A percentile compares a stretch with the other conserved stretches of the same genome.
These are phyloP conservation scores for Sebastes cheni DNA, from an alignment of 2,797 vertebrate genomes.

Conservation along the genomic window DNA sequence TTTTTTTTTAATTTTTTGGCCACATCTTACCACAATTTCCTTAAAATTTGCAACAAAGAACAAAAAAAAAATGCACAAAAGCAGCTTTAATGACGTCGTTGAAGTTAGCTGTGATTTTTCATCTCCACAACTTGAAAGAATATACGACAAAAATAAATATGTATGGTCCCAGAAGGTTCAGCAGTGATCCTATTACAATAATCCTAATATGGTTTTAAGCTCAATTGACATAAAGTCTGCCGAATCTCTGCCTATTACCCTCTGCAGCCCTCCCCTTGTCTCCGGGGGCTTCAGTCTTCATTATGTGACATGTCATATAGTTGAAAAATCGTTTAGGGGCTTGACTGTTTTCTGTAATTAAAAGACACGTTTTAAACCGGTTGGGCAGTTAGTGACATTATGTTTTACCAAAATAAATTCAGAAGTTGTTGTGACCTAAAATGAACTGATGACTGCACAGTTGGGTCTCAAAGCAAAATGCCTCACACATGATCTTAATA, in stretches of 20 bases:
- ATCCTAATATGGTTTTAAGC: conserved; percentile 53
- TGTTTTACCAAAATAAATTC: neutral
- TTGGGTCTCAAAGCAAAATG: conserved; percentile 13
- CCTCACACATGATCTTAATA: conserved; percentile 30
- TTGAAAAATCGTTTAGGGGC: conserved; percentile 11
- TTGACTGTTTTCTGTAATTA: conserved; percentile 15
- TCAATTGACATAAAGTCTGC: conserved; percentile 49
- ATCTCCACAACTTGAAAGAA: conserved; percentile 24
- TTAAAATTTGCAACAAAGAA: neutral
- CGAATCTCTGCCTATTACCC: conserved; percentile 36
- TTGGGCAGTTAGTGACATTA: neutral
- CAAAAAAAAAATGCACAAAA: neutral
- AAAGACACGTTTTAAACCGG: conserved; percentile 15
- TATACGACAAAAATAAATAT: conserved; percentile 23
- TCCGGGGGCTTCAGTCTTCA: conserved; percentile 26
- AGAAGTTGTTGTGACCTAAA: conserved; percentile 6
- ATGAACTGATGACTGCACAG: conserved; percentile 15
- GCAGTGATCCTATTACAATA: conserved; percentile 56
- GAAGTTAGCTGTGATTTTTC: neutral
- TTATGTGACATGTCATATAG: conserved; percentile 9
- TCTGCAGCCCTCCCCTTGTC: conserved; percentile 33
- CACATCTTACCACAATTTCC: neutral
- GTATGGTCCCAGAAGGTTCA: conserved; percentile 30
- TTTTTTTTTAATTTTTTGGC: neutral
- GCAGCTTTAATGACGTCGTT: neutral